Conservation (phyloP, 2,888 invertebrate genomes). For the Neoascia interrupta region DNA sequence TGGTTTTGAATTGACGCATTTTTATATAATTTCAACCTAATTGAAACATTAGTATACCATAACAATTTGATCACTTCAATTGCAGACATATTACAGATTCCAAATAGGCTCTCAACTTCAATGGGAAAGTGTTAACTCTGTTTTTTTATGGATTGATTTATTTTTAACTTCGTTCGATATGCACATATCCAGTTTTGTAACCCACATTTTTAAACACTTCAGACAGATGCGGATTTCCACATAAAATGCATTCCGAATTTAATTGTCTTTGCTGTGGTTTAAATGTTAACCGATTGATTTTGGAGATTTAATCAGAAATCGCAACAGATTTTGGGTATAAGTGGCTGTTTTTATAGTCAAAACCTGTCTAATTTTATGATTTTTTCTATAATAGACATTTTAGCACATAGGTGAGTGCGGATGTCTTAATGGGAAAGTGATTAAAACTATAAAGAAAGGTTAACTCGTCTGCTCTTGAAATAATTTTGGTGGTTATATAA, state of each 20-base stretch:
- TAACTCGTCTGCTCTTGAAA: neutral
- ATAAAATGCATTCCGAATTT: constrained; percentile 4
- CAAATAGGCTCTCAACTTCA: neutral
- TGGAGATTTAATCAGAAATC: neutral
- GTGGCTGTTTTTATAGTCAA: neutral
- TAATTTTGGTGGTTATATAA: neutral
- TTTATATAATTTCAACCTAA: no score
- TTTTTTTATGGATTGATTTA: neutral
- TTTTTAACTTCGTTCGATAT: neutral
- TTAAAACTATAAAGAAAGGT: no score
- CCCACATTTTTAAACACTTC: neutral
- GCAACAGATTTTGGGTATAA: neutral
- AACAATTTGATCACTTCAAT: no score
- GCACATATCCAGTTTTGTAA: neutral
- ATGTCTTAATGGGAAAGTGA: neutral
- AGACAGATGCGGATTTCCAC: neutral
- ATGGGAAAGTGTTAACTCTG: neutral
- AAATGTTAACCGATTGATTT: constrained; percentile 10
- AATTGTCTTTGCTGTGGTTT: neutral
- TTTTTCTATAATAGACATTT: no score
- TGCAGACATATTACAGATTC: neutral
- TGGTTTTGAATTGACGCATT: no score
- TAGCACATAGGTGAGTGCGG: neutral
- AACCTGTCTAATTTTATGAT: neutral
- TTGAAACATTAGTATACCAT: no score